Base-by-base conservation (phyloP, 2,888 invertebrate genomes). In the Margaritifera margaritifera region DNA sequence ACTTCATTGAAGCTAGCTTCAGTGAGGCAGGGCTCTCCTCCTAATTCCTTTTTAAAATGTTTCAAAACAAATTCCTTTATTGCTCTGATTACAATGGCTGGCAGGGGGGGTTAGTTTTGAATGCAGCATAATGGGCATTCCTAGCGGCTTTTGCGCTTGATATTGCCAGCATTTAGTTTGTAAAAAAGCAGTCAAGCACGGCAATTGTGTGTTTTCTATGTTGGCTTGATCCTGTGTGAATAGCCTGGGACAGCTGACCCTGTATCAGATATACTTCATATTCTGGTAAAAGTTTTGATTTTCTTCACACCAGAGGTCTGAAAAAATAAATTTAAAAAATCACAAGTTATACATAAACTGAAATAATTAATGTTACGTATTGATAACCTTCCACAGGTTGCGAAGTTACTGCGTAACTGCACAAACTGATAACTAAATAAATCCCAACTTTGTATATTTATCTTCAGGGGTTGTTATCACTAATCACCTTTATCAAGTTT, bases 261-360 rank as follows among this genome's bases (percentile, higher is more conserved):
- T 62, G 54, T n/a, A 51, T 62, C 25, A 67, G 11, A 27, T 50
- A 67, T 18, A 61, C 61, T 50, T 67, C 62, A 25, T 19, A 20
- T 2, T 62, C 62, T 20, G 67, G 62, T 50, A 18, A 8, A 20
- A 64, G 57, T 25, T 58, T 56, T n/a, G 18, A 64, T 52, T 24
- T 64, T 64, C 31, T 61, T 66, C n/a, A 66, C 55, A 24, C 61
- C 66, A 22, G 60, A 61, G 58, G 52, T 66, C 66, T 66, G 66
- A 42, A 66, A 66, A 65, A 64, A 55, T 27, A 64, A 6, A 50
- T 57, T 51, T 52, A 62, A 27, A 27, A 27, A 27, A 27, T 27
- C 27, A 27, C 27, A 27, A 27, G 27, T 27, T 27, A 2, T 27
- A 5, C 27, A 27, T 27, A 27, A 27, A 27, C 5, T 4, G 5